Percentiles rank a stretch among this genome's conserved stretches.
Conservation (phyloP, 2,888 invertebrate genomes). For the Lutraria lutraria region DNA sequence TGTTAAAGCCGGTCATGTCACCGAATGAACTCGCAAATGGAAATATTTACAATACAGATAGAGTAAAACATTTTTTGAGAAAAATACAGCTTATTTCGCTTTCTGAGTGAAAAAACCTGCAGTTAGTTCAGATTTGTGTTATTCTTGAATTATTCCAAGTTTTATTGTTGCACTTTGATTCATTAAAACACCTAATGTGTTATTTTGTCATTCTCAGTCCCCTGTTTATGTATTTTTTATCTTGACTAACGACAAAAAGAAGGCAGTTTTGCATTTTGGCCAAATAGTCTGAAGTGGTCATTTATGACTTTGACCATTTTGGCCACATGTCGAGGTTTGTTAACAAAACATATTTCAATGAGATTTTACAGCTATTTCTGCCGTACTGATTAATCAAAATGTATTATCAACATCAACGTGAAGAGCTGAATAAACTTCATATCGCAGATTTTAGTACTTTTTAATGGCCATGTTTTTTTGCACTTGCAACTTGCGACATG, state of each 20-base stretch:
- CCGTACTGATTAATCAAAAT: constrained; percentile 22
- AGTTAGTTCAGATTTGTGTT: not conserved
- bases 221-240: constrained; percentile 13
- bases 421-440: constrained; percentile 54
- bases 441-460: constrained; percentile 36
- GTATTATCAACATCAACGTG: constrained; percentile 37
- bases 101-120: too few relatives aligned
- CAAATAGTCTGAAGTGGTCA: constrained; percentile 59
- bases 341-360: constrained; percentile 35
- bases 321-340: constrained; percentile 55
- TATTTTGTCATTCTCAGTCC: not conserved
- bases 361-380: not conserved
- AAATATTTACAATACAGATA: too few relatives aligned
- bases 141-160: not conserved
- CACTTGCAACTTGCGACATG: not conserved
- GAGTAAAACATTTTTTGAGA: too few relatives aligned
- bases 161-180: not conserved
- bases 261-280: constrained; percentile 5
- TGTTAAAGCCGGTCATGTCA: too few relatives aligned
- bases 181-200: not conserved
- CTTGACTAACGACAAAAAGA: constrained; percentile 10
- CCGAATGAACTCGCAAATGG: too few relatives aligned
- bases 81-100: too few relatives aligned
- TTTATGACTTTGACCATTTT: constrained; percentile 49
- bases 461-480: constrained; percentile 27